Conservation (phyloP, 2,797 vertebrate species). For the Varecia variegata region DNA sequence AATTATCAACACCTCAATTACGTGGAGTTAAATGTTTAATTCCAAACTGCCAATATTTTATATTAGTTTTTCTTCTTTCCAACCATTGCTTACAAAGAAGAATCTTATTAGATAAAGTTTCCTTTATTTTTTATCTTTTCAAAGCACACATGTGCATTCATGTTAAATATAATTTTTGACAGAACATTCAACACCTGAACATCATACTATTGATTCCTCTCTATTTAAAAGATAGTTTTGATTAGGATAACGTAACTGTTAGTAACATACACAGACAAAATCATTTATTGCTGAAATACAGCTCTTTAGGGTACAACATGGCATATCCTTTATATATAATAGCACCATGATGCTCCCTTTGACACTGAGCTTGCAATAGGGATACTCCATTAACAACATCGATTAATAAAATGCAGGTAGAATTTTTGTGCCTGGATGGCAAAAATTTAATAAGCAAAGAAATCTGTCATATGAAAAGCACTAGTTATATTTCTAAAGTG, state of each 20-base stretch:
- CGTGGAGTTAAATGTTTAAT: not conserved
- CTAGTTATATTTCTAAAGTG: not conserved
- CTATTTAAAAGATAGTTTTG: constrained; percentile 14
- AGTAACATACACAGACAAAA: constrained; percentile 21
- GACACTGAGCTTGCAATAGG: not conserved
- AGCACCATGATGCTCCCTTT: not conserved
- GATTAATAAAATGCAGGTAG: not conserved
- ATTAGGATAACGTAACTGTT: constrained; percentile 30
- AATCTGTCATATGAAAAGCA: not conserved
- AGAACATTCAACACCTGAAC: constrained; percentile 52
- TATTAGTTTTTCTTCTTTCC: constrained; percentile 56
- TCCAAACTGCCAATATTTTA: not conserved
- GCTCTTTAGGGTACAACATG: not conserved
- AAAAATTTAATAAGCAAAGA: constrained; percentile 7
- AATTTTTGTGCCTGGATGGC: not conserved
- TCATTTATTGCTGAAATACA: constrained; percentile 38
- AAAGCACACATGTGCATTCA: constrained; percentile 47
- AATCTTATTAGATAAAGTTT: constrained; percentile 45
- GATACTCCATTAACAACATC: not conserved
- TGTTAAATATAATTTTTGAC: constrained; percentile 64
- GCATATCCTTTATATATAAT: not conserved
- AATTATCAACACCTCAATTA: not conserved
- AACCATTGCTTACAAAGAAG: constrained; percentile 73
- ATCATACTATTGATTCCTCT: constrained; percentile 17
- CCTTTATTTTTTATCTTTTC: constrained; percentile 31